These are phyloP conservation scores for Parascotia fuliginaria DNA, from an alignment of 2,888 invertebrate species.

Conservation along the genomic window DNA sequence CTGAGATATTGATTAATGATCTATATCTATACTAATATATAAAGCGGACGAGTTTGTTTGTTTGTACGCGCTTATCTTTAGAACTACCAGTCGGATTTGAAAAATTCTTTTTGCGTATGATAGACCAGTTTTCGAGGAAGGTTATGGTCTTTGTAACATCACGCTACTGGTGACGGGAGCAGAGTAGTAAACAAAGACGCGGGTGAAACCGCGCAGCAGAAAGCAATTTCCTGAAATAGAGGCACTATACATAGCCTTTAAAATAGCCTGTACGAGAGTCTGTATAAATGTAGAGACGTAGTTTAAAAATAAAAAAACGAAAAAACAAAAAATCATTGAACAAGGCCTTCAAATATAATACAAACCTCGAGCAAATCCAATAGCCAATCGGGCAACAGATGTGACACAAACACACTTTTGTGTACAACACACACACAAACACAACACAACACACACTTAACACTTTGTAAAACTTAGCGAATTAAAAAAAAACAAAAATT, in stretches of 20 bases:
- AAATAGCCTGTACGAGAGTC: too few species aligned
- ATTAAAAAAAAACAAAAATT: not conserved
- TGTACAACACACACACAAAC: conserved; percentile 19
- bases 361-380: conserved; percentile 45
- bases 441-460: conserved; percentile 26
- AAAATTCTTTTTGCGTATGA: too few species aligned
- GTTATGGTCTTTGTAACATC: too few species aligned
- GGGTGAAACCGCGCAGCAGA: too few species aligned
- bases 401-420: conserved; percentile 22
- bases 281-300: not conserved
- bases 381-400: conserved; percentile 23
- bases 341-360: conserved; percentile 6
- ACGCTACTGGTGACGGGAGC: too few species aligned
- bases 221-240: too few species aligned
- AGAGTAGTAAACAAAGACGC: too few species aligned
- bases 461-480: conserved; percentile 15
- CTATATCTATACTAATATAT: too few species aligned
- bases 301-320: not conserved
- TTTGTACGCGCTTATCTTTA: too few species aligned
- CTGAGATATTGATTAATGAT: conserved; percentile 39
- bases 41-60: too few species aligned
- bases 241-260: conserved; percentile 28
- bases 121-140: too few species aligned
- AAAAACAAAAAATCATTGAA: not conserved
- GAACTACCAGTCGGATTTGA: too few species aligned